Evolutionary conservation across 2,113 vertebrate species (phyloP).

Genomic region (Tupaia chinensis): DNA sequence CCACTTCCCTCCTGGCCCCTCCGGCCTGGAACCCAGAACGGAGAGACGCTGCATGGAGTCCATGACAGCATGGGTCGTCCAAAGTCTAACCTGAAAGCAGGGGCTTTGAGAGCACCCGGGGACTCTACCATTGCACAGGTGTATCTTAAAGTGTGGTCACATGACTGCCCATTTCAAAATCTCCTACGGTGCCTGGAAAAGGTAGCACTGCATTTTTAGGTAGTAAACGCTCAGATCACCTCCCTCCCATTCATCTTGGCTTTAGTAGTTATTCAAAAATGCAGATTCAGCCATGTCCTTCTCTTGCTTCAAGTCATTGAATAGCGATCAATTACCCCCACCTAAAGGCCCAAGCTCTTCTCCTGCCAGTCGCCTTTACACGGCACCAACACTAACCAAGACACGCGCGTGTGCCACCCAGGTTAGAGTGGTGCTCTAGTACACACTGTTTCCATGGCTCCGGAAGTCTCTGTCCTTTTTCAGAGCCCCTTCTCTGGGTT

Average conservation of each 20-base stretch:
- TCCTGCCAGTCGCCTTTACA: background rate
- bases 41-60: background rate
- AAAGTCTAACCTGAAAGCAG: background rate
- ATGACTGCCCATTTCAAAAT: background rate
- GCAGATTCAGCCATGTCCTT: background rate
- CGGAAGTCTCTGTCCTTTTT: background rate
- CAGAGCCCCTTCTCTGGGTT: background rate
- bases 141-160: background rate
- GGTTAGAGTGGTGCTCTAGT: too few relatives aligned
- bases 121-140: background rate
- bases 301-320: background rate
- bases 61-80: background rate
- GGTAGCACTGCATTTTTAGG: background rate
- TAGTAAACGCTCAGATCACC: background rate
- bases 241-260: background rate
- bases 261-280: background rate
- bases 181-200: background rate
- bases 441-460: background rate
- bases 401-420: background rate
- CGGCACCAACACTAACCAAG: background rate
- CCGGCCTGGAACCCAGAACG: background rate
- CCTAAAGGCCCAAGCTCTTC: background rate
- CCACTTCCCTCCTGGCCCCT: background rate
- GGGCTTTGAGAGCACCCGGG: background rate
- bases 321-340: background rate